Base-by-base conservation (phyloP, 2,797 vertebrate species). In the Spondyliosoma cantharus region DNA sequence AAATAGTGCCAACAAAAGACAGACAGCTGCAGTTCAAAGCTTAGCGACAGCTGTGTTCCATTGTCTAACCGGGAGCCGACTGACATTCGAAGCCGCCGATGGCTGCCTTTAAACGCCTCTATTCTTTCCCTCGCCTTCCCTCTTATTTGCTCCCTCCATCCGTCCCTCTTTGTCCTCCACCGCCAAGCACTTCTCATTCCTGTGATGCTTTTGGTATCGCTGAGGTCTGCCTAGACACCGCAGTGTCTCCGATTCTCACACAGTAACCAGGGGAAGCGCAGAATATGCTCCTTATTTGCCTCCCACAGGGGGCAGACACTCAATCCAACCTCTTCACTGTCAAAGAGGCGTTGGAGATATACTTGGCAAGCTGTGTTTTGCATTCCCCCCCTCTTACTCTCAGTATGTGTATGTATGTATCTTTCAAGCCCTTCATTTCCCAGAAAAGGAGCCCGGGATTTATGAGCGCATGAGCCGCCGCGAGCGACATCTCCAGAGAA, bases 401-500 rank as follows among this genome's bases (percentile, higher is more conserved):
- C 59, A 70, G 48, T 83, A 75, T 86, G 80, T 84, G 81, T 80
- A 58, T 85, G 84, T 67, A 78, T 82, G 90, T 82, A 78, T 88
- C 85, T 88, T 88, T 88, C 85, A 92, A 92, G 86, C 82, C 85
- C 81, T 92, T 90, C 88, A 77, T 89, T 90, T 92, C 91, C 91
- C 88, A 92, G 91, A 92, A 93, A 93, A 90, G 87, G 87, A 91
- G 81, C 83, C 57, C 42, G 71, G 89, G 90, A 92, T 93, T 93
- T 93, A 89, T 90, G 88, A 90, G 90, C 80, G 85, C 89, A 89
- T 87, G 89, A 89, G 87, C 79, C 25, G 90, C 91, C 87, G 80
- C 66, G 15, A 90, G 91, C 89, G 63, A 91, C 81, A 92, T 94
- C 94, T 95, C 94, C 89, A 95, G 92, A 91, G 93, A 93, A 92